Conservation (phyloP, 2,113 vertebrate genomes). For the Pipa parva region DNA sequence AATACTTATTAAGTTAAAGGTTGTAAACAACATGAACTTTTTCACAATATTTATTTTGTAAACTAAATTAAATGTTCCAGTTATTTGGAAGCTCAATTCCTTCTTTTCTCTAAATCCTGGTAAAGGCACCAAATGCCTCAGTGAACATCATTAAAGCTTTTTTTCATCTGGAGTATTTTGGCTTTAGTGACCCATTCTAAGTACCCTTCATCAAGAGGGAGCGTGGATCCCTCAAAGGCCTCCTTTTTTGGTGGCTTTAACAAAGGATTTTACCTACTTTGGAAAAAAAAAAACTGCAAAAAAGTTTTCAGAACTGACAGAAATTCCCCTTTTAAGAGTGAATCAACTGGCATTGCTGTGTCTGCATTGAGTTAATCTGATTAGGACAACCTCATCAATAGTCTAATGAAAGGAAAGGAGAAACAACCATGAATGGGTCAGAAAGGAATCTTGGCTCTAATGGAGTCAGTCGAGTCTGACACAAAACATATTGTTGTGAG, state of each 20-base stretch:
- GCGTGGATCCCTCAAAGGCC: constrained; percentile 74
- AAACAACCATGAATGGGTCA: constrained; percentile 67
- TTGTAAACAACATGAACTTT: constrained; percentile 59
- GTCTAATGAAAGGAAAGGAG: constrained; percentile 69
- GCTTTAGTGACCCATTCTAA: constrained; percentile 88
- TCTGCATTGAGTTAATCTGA: constrained; percentile 92
- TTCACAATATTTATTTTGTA: constrained; percentile 59
- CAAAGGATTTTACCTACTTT: constrained; percentile 75
- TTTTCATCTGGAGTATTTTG: constrained; percentile 58
- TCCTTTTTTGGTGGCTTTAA: constrained; percentile 67
- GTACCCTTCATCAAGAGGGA: constrained; percentile 70
- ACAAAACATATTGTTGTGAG: constrained; percentile 69
- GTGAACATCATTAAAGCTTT: constrained; percentile 70
- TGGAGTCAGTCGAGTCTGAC: constrained; percentile 65
- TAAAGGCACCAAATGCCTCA: constrained; percentile 71
- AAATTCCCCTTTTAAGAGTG: constrained; percentile 71
- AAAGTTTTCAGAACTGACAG: constrained; percentile 72
- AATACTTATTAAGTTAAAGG: constrained; percentile 61
- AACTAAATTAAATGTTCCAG: constrained; percentile 72
- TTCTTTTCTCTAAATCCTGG: constrained; percentile 60
- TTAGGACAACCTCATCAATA: constrained; percentile 90
- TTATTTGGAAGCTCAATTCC: constrained; percentile 63
- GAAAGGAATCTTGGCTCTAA: constrained; percentile 59
- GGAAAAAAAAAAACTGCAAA: constrained; percentile 75
- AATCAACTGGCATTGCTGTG: constrained; percentile 81